phyloP scores from a whole-genome alignment of 2,888 invertebrate genomes.

The Mesochorus sp. region DNA sequence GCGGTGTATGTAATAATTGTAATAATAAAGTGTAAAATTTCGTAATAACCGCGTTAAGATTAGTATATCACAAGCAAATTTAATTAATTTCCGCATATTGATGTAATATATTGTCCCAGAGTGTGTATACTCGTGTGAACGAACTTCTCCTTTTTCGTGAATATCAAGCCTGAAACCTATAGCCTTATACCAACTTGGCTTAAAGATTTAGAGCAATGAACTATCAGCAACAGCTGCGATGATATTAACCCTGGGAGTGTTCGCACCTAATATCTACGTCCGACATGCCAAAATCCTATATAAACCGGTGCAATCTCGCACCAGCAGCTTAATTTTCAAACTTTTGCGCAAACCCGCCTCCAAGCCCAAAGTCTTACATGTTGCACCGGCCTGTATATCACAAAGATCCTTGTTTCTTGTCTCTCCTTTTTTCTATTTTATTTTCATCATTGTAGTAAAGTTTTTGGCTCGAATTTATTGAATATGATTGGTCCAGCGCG shows the following conservation, averaged over 20 bases:
- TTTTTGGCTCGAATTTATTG: background rate
- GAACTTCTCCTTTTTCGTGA: background rate
- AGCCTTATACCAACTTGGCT: constrained; percentile 49
- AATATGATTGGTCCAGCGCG: background rate
- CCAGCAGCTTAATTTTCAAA: constrained; percentile 6
- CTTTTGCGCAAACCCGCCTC: background rate
- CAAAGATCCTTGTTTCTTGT: background rate
- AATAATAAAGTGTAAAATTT: too few species aligned
- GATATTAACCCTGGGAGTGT: constrained; percentile 36
- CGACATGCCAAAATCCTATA: constrained; percentile 12
- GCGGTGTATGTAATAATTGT: too few species aligned
- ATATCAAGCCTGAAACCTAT: background rate
- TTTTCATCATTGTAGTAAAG: background rate
- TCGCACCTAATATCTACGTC: constrained; percentile 34
- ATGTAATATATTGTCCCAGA: too few species aligned
- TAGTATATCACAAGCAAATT: too few species aligned
- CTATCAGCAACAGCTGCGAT: constrained; percentile 71
- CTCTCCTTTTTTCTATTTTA: background rate
- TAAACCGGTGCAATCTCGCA: background rate
- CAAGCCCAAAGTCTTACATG: background rate
- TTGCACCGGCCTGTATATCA: background rate
- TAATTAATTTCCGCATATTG: too few species aligned
- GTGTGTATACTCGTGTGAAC: too few species aligned
- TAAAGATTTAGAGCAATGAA: constrained; percentile 69
- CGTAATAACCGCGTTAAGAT: too few species aligned